These are phyloP conservation scores for Cygnus atratus DNA, from an alignment of 2,113 vertebrate species.

Conservation along the genomic window DNA sequence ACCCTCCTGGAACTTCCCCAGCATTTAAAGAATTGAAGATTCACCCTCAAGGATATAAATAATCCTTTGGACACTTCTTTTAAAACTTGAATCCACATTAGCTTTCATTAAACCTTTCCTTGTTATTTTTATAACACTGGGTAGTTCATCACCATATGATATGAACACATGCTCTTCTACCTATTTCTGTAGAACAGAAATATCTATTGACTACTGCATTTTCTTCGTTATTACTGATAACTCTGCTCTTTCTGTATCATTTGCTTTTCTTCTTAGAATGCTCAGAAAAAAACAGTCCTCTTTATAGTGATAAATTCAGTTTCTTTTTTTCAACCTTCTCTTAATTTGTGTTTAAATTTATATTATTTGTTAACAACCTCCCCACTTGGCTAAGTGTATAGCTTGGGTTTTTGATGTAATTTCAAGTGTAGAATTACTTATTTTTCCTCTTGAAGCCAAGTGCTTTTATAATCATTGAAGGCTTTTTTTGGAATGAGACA, in stretches of 20 bases:
- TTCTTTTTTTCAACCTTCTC: accelerated
- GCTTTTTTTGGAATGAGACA: too few relatives aligned
- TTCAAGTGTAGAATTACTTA: background rate
- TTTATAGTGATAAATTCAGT: background rate
- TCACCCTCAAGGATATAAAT: background rate
- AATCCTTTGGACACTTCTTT: background rate
- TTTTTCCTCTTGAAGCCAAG: background rate
- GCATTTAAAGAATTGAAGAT: background rate
- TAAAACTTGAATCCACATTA: background rate
- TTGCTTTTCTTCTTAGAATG: background rate
- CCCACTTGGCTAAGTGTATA: background rate
- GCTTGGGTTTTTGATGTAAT: background rate
- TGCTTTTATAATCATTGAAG: background rate
- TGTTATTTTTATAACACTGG: background rate
- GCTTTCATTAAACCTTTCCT: background rate
- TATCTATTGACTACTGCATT: background rate
- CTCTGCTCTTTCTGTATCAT: background rate
- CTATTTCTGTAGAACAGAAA: background rate
- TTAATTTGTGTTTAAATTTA: background rate
- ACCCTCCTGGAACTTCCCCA: background rate
- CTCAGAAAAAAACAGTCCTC: background rate
- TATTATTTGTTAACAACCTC: background rate
- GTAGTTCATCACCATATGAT: background rate
- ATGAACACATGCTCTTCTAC: background rate
- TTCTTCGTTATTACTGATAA: background rate